Base-by-base conservation (phyloP, 2,797 vertebrate genomes). In the Epinephelus awoara region DNA sequence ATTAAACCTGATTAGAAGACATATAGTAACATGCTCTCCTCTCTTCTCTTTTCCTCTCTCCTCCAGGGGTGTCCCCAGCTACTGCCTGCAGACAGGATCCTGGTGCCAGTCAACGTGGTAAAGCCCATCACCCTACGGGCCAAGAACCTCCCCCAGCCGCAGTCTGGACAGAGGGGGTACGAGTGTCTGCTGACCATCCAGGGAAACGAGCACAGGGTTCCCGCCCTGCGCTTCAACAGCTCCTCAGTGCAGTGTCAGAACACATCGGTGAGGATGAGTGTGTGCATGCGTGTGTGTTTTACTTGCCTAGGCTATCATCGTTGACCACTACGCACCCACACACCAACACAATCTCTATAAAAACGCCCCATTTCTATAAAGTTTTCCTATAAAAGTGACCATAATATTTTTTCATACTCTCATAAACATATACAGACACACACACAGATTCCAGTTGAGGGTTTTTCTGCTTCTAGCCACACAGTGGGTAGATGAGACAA, bases 191-290 rank as follows among this genome's bases (percentile, higher is more conserved):
- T 99, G 67, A 97, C 79, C 92, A 98, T 99, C 93, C 97, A 98
- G 85, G 98, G 97, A 49, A 95, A 88, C 0, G 97, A 98, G 89
- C 97, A 99, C 90, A 76, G 98, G 42, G 98, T 99, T 14, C 98
- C 98, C 0, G 98, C 98, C 23, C 82, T 99, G 74, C 96, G 98
- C 79, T 99, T 99, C 94, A 99, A 99, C 95, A 99, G 98, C 92
- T 98, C 98, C 92, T 99, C 97, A 0, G 97, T 99, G 69, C 98
- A 99, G 90, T 99, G 98, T 92, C 98, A 99, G 90, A 99, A 99
- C 95, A 99, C 97, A 56, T 99, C 98, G 42, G 98, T 99, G 93
- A 97, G 97, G 42, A 67, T 38, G 34, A 27, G 67, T 67, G 46
- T 27, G 50, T 62, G 18, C 13, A 3, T 38, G 12, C 64, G 25